These are phyloP conservation scores for Acanthis flammea DNA, from an alignment of 2,797 vertebrate genomes.

Conservation along the genomic window DNA sequence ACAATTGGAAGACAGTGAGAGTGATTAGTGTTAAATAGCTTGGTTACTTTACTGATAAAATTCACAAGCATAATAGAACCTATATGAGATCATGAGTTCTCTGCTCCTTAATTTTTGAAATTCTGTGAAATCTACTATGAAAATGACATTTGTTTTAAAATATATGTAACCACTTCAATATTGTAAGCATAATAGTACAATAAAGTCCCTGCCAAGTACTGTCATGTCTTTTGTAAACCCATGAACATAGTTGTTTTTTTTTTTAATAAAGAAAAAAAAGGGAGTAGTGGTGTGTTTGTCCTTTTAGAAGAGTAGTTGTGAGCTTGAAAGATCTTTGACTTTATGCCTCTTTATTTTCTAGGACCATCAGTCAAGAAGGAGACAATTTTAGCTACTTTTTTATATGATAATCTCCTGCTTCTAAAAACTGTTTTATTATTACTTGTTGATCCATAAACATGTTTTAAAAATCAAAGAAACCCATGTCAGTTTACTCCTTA, in stretches of 20 bases:
- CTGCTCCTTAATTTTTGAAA: neutral
- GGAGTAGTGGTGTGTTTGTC: neutral
- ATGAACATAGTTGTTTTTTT: neutral
- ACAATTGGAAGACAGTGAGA: neutral
- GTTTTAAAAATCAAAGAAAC: neutral
- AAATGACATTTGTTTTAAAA: neutral
- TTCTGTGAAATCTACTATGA: neutral
- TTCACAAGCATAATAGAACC: neutral
- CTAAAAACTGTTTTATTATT: neutral
- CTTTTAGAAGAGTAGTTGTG: neutral
- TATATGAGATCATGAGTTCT: neutral
- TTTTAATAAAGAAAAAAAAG: neutral
- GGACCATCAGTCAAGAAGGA: neutral
- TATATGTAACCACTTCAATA: neutral
- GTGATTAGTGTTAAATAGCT: neutral
- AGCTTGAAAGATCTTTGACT: neutral
- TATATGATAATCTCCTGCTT: neutral
- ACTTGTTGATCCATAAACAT: neutral
- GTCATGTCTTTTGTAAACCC: neutral
- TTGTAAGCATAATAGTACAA: neutral
- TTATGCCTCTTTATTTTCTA: constrained; percentile 15
- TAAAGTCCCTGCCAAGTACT: neutral
- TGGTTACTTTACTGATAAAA: neutral
- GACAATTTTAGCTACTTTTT: neutral
- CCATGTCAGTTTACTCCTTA: neutral